Evolutionary conservation across 1,140 invertebrate genomes (phyloP).

Genomic region (Drosophila lini): DNA sequence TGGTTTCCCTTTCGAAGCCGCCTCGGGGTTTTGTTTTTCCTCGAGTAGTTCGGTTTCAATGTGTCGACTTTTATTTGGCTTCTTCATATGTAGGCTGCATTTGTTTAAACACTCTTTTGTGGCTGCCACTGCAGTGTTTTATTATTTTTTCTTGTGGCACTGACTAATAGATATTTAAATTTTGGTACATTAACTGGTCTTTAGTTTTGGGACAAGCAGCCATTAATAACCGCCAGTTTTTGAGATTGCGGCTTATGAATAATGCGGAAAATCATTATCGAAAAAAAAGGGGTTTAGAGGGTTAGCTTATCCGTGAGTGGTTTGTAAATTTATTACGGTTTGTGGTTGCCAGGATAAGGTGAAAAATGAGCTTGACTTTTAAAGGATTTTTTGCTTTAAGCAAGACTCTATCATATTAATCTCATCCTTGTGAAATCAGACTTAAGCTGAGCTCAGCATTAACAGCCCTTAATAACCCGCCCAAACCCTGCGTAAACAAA

Average conservation of each 20-base stretch:
- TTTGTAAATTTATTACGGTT: conserved; percentile 12
- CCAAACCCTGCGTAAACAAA: conserved; percentile 29
- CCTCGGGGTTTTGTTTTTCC: conserved; percentile 24
- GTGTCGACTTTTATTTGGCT: conserved; percentile 74
- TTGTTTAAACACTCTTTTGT: conserved; percentile 44
- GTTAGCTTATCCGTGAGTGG: neutral
- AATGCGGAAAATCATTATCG: conserved; percentile 6
- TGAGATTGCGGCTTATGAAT: conserved; percentile 31
- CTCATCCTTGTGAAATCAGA: neutral
- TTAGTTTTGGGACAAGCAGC: conserved; percentile 46
- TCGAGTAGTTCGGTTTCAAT: conserved; percentile 43
- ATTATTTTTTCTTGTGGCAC: conserved; percentile 5
- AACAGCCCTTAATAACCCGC: neutral
- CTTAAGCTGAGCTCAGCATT: conserved; percentile 15
- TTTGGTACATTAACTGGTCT: conserved; percentile 48
- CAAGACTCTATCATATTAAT: neutral
- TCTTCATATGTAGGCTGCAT: conserved; percentile 33
- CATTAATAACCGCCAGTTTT: conserved; percentile 54
- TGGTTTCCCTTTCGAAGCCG: conserved; percentile 28
- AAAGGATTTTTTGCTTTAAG: neutral
- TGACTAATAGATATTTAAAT: conserved; percentile 66
- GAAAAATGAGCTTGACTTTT: conserved; percentile 14
- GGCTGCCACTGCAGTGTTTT: conserved; percentile 17
- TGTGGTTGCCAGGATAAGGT: conserved; percentile 3
- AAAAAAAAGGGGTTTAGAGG: conserved; percentile 7